Evolutionary conservation across 2,113 vertebrate species (phyloP).

Genomic region (Cryptomyrus ogoouensis): DNA sequence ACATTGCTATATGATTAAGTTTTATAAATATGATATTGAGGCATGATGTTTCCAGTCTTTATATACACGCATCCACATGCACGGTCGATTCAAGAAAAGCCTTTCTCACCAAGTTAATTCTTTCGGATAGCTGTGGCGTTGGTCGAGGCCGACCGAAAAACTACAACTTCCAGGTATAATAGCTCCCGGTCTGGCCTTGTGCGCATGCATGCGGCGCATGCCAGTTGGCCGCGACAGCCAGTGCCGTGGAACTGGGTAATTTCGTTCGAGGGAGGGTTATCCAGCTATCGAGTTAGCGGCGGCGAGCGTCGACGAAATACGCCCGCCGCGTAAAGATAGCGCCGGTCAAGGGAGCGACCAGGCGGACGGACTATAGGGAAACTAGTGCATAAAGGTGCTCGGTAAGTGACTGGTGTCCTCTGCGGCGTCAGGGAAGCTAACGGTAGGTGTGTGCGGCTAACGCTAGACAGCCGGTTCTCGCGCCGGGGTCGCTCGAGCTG

Average conservation of each 20-base stretch:
- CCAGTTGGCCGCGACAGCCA: slow-evolving; percentile 58
- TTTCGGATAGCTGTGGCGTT: background rate
- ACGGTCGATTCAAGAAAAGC: background rate
- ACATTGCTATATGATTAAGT: too few relatives aligned
- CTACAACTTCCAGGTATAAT: slow-evolving; percentile 17
- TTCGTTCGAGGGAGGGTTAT: background rate
- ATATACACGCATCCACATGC: background rate
- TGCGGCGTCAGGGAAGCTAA: background rate
- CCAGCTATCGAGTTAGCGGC: slow-evolving; percentile 27
- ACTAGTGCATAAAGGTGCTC: background rate
- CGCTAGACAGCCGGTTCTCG: background rate
- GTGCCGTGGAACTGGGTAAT: background rate
- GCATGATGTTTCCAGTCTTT: background rate
- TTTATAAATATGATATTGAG: too few relatives aligned
- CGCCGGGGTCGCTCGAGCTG: background rate
- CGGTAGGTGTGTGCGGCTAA: background rate
- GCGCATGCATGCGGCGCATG: slow-evolving; percentile 48
- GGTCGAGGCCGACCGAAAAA: background rate
- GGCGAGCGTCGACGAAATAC: background rate
- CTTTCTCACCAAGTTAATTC: background rate
- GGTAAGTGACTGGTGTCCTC: background rate
- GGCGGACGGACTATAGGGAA: background rate
- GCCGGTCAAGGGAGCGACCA: background rate
- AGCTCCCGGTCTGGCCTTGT: background rate
- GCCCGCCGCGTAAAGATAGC: background rate